Base-by-base conservation (phyloP, 1,140 invertebrate genomes). In the Drosophila ficusphila region DNA sequence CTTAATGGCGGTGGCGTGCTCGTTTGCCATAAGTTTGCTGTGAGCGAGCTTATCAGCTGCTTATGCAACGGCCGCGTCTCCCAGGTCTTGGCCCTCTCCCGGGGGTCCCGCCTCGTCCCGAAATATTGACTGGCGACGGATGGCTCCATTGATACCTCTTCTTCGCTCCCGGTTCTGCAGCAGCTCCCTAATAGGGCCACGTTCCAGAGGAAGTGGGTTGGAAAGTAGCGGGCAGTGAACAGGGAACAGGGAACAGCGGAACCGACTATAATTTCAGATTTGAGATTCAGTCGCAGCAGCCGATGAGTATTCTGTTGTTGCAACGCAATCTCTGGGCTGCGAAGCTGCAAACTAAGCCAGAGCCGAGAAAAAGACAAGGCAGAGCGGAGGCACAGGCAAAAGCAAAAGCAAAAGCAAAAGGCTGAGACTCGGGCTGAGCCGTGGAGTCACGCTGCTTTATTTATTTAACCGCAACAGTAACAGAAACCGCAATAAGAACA, bases 401-500 rank as follows among this genome's bases (percentile, higher is more conserved):
- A 57, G 65, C 25, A 8, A 67, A 19, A 46, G 64, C 44, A 16
- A 69, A 52, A 58, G 31, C 41, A 21, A 31, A 52, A 39, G 47
- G 14, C 42, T n/a, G 23, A 38, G 21, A 21, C 34, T 62, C 14
- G n/a, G 34, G 14, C 42, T 65, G 60, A 67, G 60, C 62, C 34
- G 34, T 52, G 60, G 33, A 67, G 61, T 52, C 46, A 67, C 46
- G 72, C 61, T 86, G 81, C 72, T 75, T 86, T 85, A 85, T 81
- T 85, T 85, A 85, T 81, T 86, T 86, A 83, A 85, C 81, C 81
- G 81, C 81, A 85, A 85, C 65, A 81, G 64, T 69, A 67, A 67
- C 64, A 67, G 60, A 72, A 82, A 85, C 79, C 79, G 81, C 79
- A 85, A 85, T 79, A 86, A 86, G 81, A 85, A 85, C 81, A 83